These are phyloP conservation scores for Phenganax marumi DNA, from an alignment of 92 coral and sea anemone genomes.

Conservation along the genomic window DNA sequence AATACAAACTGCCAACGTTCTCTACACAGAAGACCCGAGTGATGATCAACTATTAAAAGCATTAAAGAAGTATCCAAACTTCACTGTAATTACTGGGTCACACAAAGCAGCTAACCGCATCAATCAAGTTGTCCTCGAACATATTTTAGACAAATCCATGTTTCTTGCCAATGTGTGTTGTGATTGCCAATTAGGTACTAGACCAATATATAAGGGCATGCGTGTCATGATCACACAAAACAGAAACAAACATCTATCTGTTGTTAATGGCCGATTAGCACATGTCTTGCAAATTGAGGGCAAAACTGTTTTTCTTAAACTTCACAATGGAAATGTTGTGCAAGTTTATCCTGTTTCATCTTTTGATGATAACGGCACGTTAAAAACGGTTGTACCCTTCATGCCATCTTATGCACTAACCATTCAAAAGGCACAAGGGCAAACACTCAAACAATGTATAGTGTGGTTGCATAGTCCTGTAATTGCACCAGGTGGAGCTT, in stretches of 20 bases:
- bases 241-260: constrained; percentile 25
- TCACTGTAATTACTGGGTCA: constrained; percentile 28
- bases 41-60: constrained; percentile 11
- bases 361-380: not conserved
- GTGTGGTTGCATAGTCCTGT: constrained; percentile 36
- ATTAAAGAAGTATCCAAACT: not conserved
- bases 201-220: constrained; percentile 30
- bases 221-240: constrained; percentile 34
- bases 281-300: constrained; percentile 11
- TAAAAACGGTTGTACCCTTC: constrained; percentile 30
- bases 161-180: not conserved
- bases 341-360: constrained; percentile 28
- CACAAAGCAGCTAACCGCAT: constrained; percentile 27
- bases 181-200: constrained; percentile 9
- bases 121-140: not conserved
- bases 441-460: constrained; percentile 8
- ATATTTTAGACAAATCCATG: not conserved
- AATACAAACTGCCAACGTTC: constrained; percentile 19
- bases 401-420: constrained; percentile 38
- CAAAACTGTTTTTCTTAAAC: constrained; percentile 12
- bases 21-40: constrained; percentile 13
- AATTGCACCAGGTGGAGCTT: not conserved
- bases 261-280: constrained; percentile 37
- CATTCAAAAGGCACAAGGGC: constrained; percentile 45
- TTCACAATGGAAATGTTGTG: not conserved